These are phyloP conservation scores for Chrysopa pallens DNA, from an alignment of 1,140 invertebrate genomes.

Conservation along the genomic window DNA sequence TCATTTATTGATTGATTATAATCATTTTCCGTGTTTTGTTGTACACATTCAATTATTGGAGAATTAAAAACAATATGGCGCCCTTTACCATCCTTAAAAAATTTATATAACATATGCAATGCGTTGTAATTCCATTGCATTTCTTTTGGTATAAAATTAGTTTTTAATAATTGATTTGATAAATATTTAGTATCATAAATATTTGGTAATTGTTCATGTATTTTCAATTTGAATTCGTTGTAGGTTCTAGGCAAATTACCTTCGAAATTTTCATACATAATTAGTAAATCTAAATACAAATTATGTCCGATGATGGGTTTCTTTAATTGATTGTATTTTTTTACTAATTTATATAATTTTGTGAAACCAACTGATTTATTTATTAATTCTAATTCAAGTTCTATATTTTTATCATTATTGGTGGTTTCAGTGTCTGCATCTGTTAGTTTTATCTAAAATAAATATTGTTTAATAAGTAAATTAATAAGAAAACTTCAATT, in stretches of 20 bases:
- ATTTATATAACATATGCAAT: constrained; percentile 34
- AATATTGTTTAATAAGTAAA: too few relatives aligned
- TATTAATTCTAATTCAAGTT: constrained; percentile 28
- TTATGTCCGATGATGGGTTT: constrained; percentile 66
- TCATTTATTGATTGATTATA: constrained; percentile 5
- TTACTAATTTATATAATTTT: constrained; percentile 40
- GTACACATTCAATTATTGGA: constrained; percentile 21
- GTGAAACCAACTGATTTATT: constrained; percentile 43
- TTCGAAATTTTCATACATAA: constrained; percentile 54
- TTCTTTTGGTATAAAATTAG: constrained; percentile 22
- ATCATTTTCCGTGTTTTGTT: constrained; percentile 16
- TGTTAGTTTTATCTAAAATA: constrained; percentile 13
- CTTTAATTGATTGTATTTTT: constrained; percentile 18
- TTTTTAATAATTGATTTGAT: constrained; percentile 28
- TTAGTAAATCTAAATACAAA: constrained; percentile 45
- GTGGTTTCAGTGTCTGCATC: constrained; percentile 8
- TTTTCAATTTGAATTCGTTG: constrained; percentile 39
- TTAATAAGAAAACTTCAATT: too few relatives aligned
- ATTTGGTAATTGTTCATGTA: constrained; percentile 41
- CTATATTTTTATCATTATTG: constrained; percentile 11
- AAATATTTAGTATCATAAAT: constrained; percentile 59
- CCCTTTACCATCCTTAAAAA: constrained; percentile 30
- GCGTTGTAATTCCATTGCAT: constrained; percentile 30
- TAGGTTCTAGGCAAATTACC: constrained; percentile 46
- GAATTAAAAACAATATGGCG: constrained; percentile 15